phyloP scores from a whole-genome alignment of 2,888 invertebrate species.

The Flexamia atlantica region DNA sequence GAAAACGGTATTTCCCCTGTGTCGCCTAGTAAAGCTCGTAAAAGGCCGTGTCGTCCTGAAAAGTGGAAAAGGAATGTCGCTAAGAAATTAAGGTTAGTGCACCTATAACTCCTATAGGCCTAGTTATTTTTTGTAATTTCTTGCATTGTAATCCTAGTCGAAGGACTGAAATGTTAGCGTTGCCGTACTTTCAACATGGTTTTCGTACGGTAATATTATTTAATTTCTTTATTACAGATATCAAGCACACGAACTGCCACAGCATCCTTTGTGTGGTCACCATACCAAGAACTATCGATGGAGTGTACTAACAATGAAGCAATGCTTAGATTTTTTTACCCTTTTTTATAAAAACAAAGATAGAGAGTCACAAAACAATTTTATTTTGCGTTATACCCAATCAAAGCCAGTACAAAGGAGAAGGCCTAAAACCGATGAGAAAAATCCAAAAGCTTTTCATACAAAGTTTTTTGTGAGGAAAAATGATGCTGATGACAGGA shows the following conservation, averaged over 20 bases:
- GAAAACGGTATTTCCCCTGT: conserved; percentile 41
- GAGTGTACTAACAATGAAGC: conserved; percentile 41
- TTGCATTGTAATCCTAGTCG: neutral
- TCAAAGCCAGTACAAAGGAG: conserved; percentile 51
- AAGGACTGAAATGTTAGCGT: conserved; percentile 44
- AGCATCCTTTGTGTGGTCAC: conserved; percentile 52
- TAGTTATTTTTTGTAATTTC: neutral
- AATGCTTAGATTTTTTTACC: conserved; percentile 55
- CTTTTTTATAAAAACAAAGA: conserved; percentile 58
- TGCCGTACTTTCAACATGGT: conserved; percentile 40
- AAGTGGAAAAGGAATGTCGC: conserved; percentile 33
- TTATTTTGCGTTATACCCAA: conserved; percentile 55
- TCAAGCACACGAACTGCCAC: conserved; percentile 47
- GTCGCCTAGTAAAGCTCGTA: conserved; percentile 55
- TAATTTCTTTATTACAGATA: conserved; percentile 23
- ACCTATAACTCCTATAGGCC: neutral
- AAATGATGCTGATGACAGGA: conserved; percentile 37
- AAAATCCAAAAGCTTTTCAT: conserved; percentile 55
- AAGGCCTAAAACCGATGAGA: conserved; percentile 45
- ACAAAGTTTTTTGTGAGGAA: conserved; percentile 59
- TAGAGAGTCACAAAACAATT: conserved; percentile 55
- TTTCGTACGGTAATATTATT: conserved; percentile 31
- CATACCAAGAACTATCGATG: conserved; percentile 53
- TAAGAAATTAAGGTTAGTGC: conserved; percentile 30
- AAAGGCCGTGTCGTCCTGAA: conserved; percentile 13